Evolutionary conservation across 1,140 invertebrate genomes (phyloP).

Genomic region (Mamestra configurata): DNA sequence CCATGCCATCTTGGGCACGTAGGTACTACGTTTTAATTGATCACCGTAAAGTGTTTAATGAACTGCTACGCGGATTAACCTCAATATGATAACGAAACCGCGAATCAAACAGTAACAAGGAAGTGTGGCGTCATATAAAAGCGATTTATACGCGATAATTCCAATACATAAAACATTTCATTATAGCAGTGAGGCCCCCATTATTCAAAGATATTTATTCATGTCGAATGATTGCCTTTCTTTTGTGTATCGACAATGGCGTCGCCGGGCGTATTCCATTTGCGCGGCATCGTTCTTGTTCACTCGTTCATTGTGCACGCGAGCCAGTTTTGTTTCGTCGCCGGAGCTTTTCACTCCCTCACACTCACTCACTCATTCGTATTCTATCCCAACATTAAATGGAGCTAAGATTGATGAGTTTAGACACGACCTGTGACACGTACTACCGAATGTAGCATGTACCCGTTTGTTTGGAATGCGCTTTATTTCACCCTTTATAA

Average conservation of each 20-base stretch:
- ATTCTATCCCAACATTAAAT: slow-evolving; percentile 83
- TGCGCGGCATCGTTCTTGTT: slow-evolving; percentile 68
- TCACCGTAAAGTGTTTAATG: neutral
- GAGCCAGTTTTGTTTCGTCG: slow-evolving; percentile 77
- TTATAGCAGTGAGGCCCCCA: slow-evolving; percentile 79
- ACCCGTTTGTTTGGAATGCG: slow-evolving; percentile 76
- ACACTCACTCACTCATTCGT: slow-evolving; percentile 45
- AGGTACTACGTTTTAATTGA: neutral
- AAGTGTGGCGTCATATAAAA: slow-evolving; percentile 68
- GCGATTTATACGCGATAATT: slow-evolving; percentile 81
- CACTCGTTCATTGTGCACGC: slow-evolving; percentile 75
- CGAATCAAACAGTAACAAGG: slow-evolving; percentile 70
- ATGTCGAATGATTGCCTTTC: slow-evolving; percentile 87
- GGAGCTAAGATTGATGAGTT: slow-evolving; percentile 85
- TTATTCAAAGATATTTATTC: slow-evolving; percentile 88
- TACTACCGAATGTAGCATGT: slow-evolving; percentile 81
- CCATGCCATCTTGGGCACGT: neutral
- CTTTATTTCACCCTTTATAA: slow-evolving; percentile 82
- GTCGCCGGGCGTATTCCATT: slow-evolving; percentile 80
- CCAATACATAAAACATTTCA: slow-evolving; percentile 85
- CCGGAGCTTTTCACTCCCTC: slow-evolving; percentile 53
- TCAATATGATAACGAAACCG: slow-evolving; percentile 55
- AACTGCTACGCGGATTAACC: neutral
- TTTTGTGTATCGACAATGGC: slow-evolving; percentile 85
- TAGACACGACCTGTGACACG: slow-evolving; percentile 85